Conservation (phyloP, 2,797 vertebrate genomes). For the Pteropus rufus region DNA sequence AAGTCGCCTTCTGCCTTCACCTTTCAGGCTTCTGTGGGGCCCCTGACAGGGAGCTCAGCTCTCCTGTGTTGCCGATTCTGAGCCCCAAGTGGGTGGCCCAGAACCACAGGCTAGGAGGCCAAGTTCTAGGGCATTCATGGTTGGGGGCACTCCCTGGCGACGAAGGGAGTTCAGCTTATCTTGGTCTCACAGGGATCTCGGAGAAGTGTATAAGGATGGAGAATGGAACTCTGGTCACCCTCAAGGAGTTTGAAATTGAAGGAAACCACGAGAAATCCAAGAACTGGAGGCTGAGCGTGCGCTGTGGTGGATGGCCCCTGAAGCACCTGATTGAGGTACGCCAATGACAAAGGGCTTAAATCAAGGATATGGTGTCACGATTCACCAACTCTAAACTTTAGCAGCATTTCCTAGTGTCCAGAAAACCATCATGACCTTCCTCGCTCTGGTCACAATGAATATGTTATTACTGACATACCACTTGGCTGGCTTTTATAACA, state of each 20-base stretch:
- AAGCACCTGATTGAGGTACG: conserved; percentile 10
- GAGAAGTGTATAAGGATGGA: neutral
- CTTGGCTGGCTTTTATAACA: neutral
- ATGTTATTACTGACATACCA: neutral
- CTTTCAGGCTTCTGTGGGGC: neutral
- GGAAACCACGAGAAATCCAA: neutral
- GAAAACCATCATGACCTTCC: neutral
- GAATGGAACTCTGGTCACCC: neutral
- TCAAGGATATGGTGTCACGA: neutral
- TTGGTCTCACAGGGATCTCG: neutral
- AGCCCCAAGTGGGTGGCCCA: neutral
- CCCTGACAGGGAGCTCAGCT: neutral
- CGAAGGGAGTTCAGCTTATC: neutral
- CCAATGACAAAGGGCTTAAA: rapidly evolving
- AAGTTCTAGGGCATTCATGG: neutral
- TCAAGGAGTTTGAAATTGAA: conserved; percentile 51
- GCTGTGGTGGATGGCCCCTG: neutral
- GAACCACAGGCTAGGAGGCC: rapidly evolving
- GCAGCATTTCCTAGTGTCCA: neutral
- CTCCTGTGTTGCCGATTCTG: neutral
- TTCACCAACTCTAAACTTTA: neutral
- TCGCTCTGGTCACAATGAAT: neutral
- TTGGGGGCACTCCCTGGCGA: rapidly evolving
- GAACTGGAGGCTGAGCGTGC: conserved; percentile 57
- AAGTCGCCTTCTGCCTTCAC: neutral